Percentiles rank a stretch among this genome's conserved stretches.
These are phyloP conservation scores for Cyclophora punctaria DNA, from an alignment of 2,888 invertebrate genomes.

Conservation along the genomic window DNA sequence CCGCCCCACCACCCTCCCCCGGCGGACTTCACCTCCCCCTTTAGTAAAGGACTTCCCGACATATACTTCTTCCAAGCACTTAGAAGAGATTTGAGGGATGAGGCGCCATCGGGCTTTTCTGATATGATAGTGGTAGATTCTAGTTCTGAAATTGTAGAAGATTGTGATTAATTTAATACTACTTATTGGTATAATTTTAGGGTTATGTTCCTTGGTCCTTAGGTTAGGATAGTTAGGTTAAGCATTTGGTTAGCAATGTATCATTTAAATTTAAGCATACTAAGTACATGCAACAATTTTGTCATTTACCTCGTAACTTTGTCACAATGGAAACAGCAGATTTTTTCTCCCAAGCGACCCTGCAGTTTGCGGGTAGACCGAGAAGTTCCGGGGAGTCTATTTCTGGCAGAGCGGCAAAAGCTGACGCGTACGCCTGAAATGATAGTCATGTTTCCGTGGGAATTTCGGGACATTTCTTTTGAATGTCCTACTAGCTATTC, in stretches of 20 bases:
- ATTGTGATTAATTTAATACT: background rate
- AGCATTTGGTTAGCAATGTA: background rate
- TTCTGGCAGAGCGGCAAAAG: constrained; percentile 80
- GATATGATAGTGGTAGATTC: constrained; percentile 39
- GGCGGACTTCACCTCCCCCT: constrained; percentile 24
- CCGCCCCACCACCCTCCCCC: constrained; percentile 49
- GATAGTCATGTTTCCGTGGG: background rate
- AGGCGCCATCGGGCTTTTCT: constrained; percentile 76
- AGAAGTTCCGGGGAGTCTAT: constrained; percentile 84
- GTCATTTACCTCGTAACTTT: background rate
- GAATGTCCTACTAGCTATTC: no score
- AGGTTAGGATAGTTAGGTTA: background rate
- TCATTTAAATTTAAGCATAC: no score
- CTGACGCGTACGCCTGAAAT: constrained; percentile 78
- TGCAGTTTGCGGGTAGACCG: constrained; percentile 91
- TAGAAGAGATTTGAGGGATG: constrained; percentile 76
- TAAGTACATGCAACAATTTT: background rate
- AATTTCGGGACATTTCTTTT: no score
- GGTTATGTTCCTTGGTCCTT: background rate
- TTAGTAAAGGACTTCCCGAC: constrained; percentile 67
- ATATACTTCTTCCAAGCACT: constrained; percentile 89
- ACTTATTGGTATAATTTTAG: no score
- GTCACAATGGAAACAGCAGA: constrained; percentile 43
- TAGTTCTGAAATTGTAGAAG: constrained; percentile 34
- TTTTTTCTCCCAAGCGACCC: constrained; percentile 86